phyloP scores from a whole-genome alignment of 2,797 vertebrate species.

The Macrochelys suwanniensis region DNA sequence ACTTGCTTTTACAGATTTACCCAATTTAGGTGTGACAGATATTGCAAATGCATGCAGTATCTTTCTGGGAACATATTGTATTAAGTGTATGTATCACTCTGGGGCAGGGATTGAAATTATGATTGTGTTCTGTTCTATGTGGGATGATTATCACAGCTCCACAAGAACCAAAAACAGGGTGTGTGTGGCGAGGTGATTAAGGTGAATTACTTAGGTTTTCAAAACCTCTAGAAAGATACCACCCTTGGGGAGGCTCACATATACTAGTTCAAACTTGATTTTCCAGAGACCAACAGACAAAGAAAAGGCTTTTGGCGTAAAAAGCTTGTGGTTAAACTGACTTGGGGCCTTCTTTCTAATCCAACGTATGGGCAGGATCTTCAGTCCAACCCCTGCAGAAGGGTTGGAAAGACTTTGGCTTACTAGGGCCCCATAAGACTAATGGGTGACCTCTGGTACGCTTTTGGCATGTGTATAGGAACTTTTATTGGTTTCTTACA shows the following conservation, averaged over 20 bases:
- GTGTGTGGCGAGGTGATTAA: background rate
- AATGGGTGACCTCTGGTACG: too few relatives aligned
- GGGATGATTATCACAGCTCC: background rate
- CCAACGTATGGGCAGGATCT: background rate
- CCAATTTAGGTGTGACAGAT: background rate
- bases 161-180: background rate
- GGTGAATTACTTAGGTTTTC: background rate
- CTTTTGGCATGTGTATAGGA: background rate
- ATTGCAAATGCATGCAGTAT: background rate
- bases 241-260: background rate
- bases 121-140: background rate
- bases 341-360: background rate
- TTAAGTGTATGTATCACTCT: background rate
- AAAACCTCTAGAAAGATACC: too few relatives aligned
- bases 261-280: background rate
- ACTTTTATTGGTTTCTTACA: background rate
- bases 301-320: background rate
- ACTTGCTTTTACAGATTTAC: background rate
- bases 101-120: background rate
- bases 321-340: background rate
- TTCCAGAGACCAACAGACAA: background rate
- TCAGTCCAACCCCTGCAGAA: background rate
- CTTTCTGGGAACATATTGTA: background rate
- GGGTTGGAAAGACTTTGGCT: background rate
- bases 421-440: too few relatives aligned